These are phyloP conservation scores for Eilema sororculum DNA, from an alignment of 2,888 invertebrate genomes.

Conservation along the genomic window DNA sequence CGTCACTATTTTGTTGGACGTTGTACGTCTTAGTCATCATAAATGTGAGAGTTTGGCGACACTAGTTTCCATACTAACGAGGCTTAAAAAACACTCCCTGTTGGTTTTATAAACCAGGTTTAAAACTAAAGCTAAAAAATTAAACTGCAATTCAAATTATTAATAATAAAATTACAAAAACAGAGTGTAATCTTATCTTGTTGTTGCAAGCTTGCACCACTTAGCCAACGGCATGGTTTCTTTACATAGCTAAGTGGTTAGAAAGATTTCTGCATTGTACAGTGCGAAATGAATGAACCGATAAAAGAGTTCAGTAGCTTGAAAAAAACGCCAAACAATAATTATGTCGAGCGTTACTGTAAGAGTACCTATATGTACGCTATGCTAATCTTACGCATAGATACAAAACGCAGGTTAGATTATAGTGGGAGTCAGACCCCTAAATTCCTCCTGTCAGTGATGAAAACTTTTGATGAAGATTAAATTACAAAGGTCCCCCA, in stretches of 20 bases:
- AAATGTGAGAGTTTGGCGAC: not conserved
- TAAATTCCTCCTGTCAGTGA: no score
- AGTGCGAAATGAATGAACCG: not conserved
- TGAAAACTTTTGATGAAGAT: no score
- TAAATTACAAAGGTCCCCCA: no score
- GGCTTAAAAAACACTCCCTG: no score
- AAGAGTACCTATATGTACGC: not conserved
- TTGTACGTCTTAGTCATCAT: no score
- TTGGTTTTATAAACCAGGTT: not conserved
- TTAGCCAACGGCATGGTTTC: slow-evolving; percentile 3
- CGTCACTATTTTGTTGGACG: not conserved
- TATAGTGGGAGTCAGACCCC: no score
- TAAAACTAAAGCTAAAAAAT: not conserved
- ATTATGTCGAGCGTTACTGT: not conserved
- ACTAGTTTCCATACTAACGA: no score
- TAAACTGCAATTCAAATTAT: not conserved
- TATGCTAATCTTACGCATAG: not conserved
- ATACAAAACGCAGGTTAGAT: not conserved
- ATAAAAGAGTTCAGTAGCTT: not conserved
- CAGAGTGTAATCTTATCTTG: slow-evolving; percentile 12
- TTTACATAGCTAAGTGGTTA: slow-evolving; percentile 8
- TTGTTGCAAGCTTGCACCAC: slow-evolving; percentile 6
- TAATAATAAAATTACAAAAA: slow-evolving; percentile 7
- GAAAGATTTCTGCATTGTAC: slow-evolving; percentile 5
- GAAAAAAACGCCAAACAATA: not conserved